Evolutionary conservation across 64 coral and sea anemone genomes (phyloP).

Genomic region (Trachythela sp.): DNA sequence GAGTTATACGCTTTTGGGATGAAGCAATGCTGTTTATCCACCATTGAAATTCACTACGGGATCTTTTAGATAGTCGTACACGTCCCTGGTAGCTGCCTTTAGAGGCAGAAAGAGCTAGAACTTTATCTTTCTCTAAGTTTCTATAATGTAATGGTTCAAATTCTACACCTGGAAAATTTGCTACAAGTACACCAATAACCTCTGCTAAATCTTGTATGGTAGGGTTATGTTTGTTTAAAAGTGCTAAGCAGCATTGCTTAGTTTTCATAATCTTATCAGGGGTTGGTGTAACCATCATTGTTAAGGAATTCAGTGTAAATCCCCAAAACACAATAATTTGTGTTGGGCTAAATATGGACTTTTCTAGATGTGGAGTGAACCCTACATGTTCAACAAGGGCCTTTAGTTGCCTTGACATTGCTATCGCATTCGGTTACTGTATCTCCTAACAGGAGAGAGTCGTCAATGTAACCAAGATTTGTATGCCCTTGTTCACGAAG

Average conservation of each 20-base stretch:
- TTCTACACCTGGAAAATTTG: slow-evolving; percentile 44
- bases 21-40: slow-evolving; percentile 34
- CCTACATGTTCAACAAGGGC: background rate
- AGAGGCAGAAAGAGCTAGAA: slow-evolving; percentile 19
- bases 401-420: slow-evolving; percentile 9
- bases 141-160: slow-evolving; percentile 45
- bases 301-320: background rate
- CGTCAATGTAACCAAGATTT: slow-evolving; percentile 7
- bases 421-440: background rate
- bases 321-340: background rate
- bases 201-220: slow-evolving; percentile 49
- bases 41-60: slow-evolving; percentile 40
- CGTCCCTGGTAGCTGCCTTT: slow-evolving; percentile 28
- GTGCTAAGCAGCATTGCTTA: background rate
- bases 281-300: background rate
- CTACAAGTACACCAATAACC: slow-evolving; percentile 47
- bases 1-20: background rate
- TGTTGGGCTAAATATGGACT: background rate
- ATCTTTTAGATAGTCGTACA: slow-evolving; percentile 4
- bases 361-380: background rate
- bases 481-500: background rate
- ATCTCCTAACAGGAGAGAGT: background rate
- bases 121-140: slow-evolving; percentile 35
- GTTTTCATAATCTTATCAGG: slow-evolving; percentile 21
- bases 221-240: slow-evolving; percentile 23